Conservation (phyloP, 1,140 invertebrate genomes). For the Drosophila ambigua region DNA sequence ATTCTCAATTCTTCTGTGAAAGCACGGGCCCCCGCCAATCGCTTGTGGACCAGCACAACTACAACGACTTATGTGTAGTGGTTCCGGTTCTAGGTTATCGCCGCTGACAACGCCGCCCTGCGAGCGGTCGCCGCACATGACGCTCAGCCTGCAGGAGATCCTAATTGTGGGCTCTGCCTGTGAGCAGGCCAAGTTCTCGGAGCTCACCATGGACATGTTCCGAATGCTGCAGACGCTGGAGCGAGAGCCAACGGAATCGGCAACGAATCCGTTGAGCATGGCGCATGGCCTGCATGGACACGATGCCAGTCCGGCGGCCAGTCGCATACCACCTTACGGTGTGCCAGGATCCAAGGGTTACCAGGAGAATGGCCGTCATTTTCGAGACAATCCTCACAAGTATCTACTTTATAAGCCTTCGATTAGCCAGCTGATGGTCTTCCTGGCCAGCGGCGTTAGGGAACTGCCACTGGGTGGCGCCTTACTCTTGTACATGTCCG, state of each 20-base stretch:
- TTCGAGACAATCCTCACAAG: constrained; percentile 97
- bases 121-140: constrained; percentile 93
- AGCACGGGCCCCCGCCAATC: constrained; percentile 82
- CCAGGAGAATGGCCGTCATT: constrained; percentile 89
- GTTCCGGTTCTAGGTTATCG: constrained; percentile 88
- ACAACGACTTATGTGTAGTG: constrained; percentile 83
- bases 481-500: constrained; percentile 96
- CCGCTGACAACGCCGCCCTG: constrained; percentile 93
- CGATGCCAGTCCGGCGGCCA: constrained; percentile 93
- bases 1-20: constrained; percentile 84
- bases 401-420: constrained; percentile 98
- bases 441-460: constrained; percentile 96
- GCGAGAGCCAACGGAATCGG: constrained; percentile 93
- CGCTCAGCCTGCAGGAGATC: constrained; percentile 95
- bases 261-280: constrained; percentile 76
- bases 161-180: constrained; percentile 96
- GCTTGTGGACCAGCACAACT: constrained; percentile 77
- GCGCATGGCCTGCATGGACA: constrained; percentile 85
- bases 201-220: constrained; percentile 99
- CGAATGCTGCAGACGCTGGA: constrained; percentile 97
- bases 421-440: constrained; percentile 96
- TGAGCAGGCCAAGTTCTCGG: constrained; percentile 99
- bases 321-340: constrained; percentile 88
- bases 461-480: constrained; percentile 96
- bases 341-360: constrained; percentile 86